A percentile compares a stretch with the other conserved stretches of the same genome.
phyloP scores from a whole-genome alignment of 2,797 vertebrate genomes.

The Ctenochaetus hawaiiensis region DNA sequence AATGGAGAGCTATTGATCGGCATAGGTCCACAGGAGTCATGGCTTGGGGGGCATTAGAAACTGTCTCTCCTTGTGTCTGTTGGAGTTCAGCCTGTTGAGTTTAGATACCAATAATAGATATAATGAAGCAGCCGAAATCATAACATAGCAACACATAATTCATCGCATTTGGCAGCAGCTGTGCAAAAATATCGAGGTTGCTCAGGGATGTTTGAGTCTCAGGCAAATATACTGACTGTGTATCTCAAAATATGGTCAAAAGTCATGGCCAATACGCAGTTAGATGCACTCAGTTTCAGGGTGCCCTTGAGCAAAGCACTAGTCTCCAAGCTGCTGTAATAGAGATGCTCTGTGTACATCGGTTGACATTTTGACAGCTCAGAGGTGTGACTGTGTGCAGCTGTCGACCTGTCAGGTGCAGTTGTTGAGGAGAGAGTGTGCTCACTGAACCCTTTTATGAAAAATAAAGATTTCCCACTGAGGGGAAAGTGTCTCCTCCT shows the following conservation, averaged over 20 bases:
- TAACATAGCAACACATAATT: slow-evolving; percentile 53
- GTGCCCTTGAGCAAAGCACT: slow-evolving; percentile 61
- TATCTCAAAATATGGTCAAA: slow-evolving; percentile 30
- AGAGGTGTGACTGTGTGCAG: slow-evolving; percentile 65
- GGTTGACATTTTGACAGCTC: slow-evolving; percentile 63
- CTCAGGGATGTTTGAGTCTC: slow-evolving; percentile 34
- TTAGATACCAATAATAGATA: slow-evolving; percentile 69
- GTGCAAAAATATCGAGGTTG: slow-evolving; percentile 37
- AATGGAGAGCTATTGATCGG: slow-evolving; percentile 86
- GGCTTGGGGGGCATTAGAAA: slow-evolving; percentile 66
- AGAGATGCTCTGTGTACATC: slow-evolving; percentile 56
- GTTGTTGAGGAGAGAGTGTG: slow-evolving; percentile 65
- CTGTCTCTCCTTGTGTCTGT: slow-evolving; percentile 58
- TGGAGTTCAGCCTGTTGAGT: slow-evolving; percentile 68
- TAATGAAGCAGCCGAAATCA: slow-evolving; percentile 59
- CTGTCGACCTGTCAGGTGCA: slow-evolving; percentile 68
- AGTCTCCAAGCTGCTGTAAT: slow-evolving; percentile 52
- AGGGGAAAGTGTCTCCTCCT: slow-evolving; percentile 56
- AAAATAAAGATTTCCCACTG: slow-evolving; percentile 73
- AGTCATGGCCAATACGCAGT: slow-evolving; percentile 4
- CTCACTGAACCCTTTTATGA: slow-evolving; percentile 64
- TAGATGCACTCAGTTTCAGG: slow-evolving; percentile 42
- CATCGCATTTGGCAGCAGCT: slow-evolving; percentile 41
- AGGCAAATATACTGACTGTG: slow-evolving; percentile 18
- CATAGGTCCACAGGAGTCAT: slow-evolving; percentile 69